These are phyloP conservation scores for Eubasilissa regina DNA, from an alignment of 1,140 invertebrate species.

Conservation along the genomic window DNA sequence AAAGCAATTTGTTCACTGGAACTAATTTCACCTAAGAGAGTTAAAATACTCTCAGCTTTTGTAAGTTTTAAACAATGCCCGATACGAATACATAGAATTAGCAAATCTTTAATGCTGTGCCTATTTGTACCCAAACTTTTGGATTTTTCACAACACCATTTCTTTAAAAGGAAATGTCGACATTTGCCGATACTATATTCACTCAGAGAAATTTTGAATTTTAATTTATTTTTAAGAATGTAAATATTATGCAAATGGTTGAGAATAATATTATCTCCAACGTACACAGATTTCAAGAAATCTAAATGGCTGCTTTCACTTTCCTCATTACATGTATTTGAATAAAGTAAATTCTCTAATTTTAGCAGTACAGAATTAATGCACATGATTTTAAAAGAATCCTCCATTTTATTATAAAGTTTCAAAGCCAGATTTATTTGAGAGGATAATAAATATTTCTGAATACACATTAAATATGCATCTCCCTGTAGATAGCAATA, in stretches of 20 bases:
- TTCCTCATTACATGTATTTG: conserved; percentile 8
- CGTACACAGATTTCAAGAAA: conserved; percentile 50
- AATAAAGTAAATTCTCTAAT: conserved; percentile 51
- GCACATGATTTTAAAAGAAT: conserved; percentile 49
- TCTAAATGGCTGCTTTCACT: conserved; percentile 52
- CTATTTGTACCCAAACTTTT: not conserved
- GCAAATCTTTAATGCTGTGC: conserved; percentile 15
- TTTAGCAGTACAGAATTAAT: conserved; percentile 38
- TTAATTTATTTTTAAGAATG: conserved; percentile 54
- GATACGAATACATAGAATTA: conserved; percentile 39
- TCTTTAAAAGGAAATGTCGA: conserved; percentile 46
- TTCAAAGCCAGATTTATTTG: conserved; percentile 50
- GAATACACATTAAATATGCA: conserved; percentile 54
- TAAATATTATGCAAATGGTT: conserved; percentile 49
- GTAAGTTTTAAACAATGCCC: conserved; percentile 44
- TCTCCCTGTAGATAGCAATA: conserved; percentile 51
- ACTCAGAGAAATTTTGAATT: conserved; percentile 48
- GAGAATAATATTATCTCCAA: conserved; percentile 37
- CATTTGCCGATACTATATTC: conserved; percentile 52
- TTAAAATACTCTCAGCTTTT: conserved; percentile 49
- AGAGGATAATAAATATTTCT: conserved; percentile 43
- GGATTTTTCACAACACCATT: conserved; percentile 50
- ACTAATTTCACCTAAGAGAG: conserved; percentile 36
- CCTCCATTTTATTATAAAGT: conserved; percentile 45
- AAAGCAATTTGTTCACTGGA: conserved; percentile 16